phyloP scores from a whole-genome alignment of 2,113 vertebrate species.

The Meriones unguiculatus region DNA sequence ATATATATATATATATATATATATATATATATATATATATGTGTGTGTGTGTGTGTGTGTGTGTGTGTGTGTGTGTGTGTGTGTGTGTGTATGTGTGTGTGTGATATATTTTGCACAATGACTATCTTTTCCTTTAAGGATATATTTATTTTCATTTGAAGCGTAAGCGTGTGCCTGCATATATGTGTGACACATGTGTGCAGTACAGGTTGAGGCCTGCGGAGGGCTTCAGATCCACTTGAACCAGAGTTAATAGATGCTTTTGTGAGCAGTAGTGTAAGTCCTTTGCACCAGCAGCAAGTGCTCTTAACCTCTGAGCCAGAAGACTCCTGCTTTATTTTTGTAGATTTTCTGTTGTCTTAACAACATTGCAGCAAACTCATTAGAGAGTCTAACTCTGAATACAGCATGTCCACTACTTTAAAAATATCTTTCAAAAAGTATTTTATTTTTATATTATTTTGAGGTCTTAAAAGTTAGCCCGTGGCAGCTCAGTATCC shows the following conservation, averaged over 20 bases:
- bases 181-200: background rate
- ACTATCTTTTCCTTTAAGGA: background rate
- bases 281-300: background rate
- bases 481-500: no score
- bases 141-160: background rate
- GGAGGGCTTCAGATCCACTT: background rate
- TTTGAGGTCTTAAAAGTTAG: background rate
- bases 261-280: background rate
- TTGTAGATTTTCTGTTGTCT: background rate
- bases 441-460: background rate
- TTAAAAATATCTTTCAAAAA: background rate
- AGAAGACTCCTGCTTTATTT: background rate
- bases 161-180: background rate
- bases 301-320: background rate
- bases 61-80: background rate
- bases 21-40: no score
- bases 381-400: background rate
- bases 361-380: background rate
- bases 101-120: background rate
- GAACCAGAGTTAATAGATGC: background rate
- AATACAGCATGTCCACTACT: background rate
- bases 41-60: background rate
- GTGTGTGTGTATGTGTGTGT: background rate
- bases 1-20: no score
- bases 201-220: background rate